Evolutionary conservation across 2,797 vertebrate species (phyloP), one percentile per base, ranked within the genome.

Genomic region (Amniataba percoides): DNA sequence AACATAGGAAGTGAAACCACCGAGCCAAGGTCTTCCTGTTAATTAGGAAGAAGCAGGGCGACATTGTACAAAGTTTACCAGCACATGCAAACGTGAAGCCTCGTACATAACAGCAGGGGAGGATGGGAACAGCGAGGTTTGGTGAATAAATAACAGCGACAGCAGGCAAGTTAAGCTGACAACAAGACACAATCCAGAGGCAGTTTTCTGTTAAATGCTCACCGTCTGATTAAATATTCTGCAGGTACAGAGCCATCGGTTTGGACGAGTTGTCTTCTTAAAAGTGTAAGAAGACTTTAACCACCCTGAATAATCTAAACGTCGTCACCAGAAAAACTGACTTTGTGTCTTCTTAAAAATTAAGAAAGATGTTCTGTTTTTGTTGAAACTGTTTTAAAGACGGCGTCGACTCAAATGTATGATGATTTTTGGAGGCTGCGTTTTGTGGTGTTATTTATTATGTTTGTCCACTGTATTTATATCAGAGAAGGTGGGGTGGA

Each of bases 1-100:
- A 49, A 74, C 59, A 56, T 14, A 64, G 68, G 34, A 83, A 72
- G 75, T 42, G 45, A 89, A 83, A 83, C 40, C 63, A 68, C 57
- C 7, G 18, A 71, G 39, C 14, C 42, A 61, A 65, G 27, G 56
- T 79, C 72, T 77, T 78, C 55, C 77, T 74, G 64, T 56, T 79
- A 34, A 58, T 79, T 67, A 65, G 27, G 61, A 51, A 69, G 49
- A 62, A 19, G 19, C 51, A 36, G 60, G 27, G 27, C 27, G 42
- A 46, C 7, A 55, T 19, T 70, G 43, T 19, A 52, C 27, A 59
- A 34, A 67, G 42, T 74, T 68, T 15, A 46, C 62, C 36, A 61
- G 57, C 34, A 15, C 14, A 55, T 53, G 61, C 48, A 60, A 77
- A 82, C 77, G 21, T 36, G n/a, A 46, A 52, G 23, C 23, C 59